phyloP scores from a whole-genome alignment of 2,888 invertebrate species.

The Acheta domesticus region DNA sequence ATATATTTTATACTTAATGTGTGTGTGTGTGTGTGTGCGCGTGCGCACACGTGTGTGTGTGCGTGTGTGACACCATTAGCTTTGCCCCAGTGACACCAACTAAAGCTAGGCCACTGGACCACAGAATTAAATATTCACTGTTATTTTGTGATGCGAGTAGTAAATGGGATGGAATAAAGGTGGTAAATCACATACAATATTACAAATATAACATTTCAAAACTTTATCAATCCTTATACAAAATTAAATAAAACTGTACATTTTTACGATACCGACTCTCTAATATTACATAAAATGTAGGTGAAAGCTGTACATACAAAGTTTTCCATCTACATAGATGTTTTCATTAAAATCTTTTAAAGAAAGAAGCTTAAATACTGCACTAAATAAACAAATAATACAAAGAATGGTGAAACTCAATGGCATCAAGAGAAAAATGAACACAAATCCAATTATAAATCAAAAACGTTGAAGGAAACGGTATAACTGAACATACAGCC shows the following conservation, averaged over 20 bases:
- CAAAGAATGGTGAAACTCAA: background rate
- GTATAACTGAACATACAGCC: background rate
- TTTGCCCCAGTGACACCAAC: too few relatives aligned
- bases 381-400: background rate
- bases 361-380: background rate
- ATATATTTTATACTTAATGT: too few relatives aligned
- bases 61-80: too few relatives aligned
- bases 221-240: background rate
- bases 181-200: too few relatives aligned
- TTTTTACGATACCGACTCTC: background rate
- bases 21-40: too few relatives aligned
- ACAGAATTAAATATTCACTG: too few relatives aligned
- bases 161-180: too few relatives aligned
- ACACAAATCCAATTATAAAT: background rate
- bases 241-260: slow-evolving; percentile 9
- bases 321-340: background rate
- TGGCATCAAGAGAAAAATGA: background rate
- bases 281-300: background rate
- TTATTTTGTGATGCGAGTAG: too few relatives aligned
- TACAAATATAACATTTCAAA: too few relatives aligned
- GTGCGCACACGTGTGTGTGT: too few relatives aligned
- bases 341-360: background rate
- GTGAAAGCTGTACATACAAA: background rate
- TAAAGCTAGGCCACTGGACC: too few relatives aligned
- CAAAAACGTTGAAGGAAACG: background rate